phyloP scores from a whole-genome alignment of 2,888 invertebrate genomes.

The Philhelius pedissequus region DNA sequence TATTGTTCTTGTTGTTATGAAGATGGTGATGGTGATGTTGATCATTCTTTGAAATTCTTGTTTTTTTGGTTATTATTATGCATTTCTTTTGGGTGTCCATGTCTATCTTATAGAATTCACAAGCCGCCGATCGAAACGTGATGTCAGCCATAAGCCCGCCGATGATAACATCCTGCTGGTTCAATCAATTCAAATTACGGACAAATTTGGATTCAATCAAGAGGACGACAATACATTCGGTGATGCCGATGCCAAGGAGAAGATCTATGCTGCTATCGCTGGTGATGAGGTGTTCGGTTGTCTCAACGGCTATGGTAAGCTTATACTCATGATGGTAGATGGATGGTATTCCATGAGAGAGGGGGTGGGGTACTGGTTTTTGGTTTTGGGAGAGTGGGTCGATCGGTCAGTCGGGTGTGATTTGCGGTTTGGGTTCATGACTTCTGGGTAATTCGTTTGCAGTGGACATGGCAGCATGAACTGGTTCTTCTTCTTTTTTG shows the following conservation, averaged over 20 bases:
- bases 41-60: slow-evolving; percentile 33
- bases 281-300: slow-evolving; percentile 78
- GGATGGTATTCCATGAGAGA: too few species aligned
- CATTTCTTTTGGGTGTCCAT: slow-evolving; percentile 21
- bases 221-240: slow-evolving; percentile 80
- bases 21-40: background rate
- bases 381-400: slow-evolving; percentile 56
- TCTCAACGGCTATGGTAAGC: slow-evolving; percentile 79
- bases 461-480: slow-evolving; percentile 24
- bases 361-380: background rate
- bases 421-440: slow-evolving; percentile 66
- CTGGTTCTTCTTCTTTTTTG: slow-evolving; percentile 51
- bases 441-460: slow-evolving; percentile 63
- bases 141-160: slow-evolving; percentile 78
- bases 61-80: slow-evolving; percentile 42
- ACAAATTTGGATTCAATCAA: slow-evolving; percentile 93
- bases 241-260: slow-evolving; percentile 82
- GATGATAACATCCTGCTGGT: slow-evolving; percentile 93
- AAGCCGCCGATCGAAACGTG: slow-evolving; percentile 73
- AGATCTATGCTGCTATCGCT: slow-evolving; percentile 85
- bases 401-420: slow-evolving; percentile 66
- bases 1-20: background rate
- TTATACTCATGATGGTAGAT: background rate
- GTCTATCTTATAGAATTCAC: slow-evolving; percentile 50
- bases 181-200: slow-evolving; percentile 95